These are phyloP conservation scores for Abscondita cerata DNA, from an alignment of 2,888 invertebrate genomes.

Conservation along the genomic window DNA sequence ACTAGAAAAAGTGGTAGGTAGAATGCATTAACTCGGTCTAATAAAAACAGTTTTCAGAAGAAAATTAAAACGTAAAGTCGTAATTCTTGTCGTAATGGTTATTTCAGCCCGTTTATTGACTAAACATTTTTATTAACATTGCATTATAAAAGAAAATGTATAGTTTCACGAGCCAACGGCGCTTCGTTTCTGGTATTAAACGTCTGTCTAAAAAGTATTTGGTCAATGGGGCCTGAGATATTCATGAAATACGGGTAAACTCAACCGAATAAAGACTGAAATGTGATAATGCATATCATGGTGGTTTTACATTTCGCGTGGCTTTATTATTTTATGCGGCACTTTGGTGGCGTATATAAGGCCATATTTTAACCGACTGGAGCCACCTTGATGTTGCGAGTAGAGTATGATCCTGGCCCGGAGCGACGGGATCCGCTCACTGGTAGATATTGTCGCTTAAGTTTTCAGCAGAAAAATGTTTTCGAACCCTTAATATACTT, in stretches of 20 bases:
- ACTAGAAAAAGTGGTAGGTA: too few relatives aligned
- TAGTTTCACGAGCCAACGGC: not conserved
- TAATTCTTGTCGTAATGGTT: not conserved
- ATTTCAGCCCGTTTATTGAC: not conserved
- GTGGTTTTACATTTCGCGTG: constrained; percentile 41
- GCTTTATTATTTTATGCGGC: constrained; percentile 51
- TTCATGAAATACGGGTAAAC: constrained; percentile 21
- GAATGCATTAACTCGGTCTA: not conserved
- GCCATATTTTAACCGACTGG: constrained; percentile 50
- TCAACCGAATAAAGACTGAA: constrained; percentile 29
- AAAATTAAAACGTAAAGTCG: too few relatives aligned
- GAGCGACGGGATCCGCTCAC: constrained; percentile 46
- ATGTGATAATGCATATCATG: constrained; percentile 35
- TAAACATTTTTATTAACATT: constrained; percentile 4
- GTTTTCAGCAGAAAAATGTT: constrained; percentile 51
- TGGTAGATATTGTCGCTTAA: constrained; percentile 51
- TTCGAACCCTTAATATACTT: constrained; percentile 49
- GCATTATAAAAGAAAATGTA: constrained; percentile 3
- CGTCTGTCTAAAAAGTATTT: constrained; percentile 16
- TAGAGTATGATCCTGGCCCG: constrained; percentile 45
- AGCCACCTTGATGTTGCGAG: constrained; percentile 49
- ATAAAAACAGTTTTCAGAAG: not conserved
- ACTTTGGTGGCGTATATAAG: constrained; percentile 48
- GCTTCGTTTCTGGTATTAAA: constrained; percentile 9
- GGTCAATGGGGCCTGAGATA: constrained; percentile 19